Evolutionary conservation across 2,797 vertebrate genomes (phyloP).

Genomic region (Cichlasoma orientale): DNA sequence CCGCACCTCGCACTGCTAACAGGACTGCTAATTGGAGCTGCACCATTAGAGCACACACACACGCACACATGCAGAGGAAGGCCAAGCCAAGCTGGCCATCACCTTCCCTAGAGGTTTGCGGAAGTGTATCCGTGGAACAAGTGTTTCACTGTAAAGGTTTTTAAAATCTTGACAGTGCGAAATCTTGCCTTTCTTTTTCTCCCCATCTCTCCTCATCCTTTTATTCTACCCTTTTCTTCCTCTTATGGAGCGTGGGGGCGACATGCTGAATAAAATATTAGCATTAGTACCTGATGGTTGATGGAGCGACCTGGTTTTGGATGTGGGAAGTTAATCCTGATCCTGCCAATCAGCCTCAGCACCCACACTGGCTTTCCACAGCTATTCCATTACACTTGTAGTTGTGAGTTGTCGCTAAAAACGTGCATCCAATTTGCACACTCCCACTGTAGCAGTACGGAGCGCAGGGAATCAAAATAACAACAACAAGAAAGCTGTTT

Average conservation of each 20-base stretch:
- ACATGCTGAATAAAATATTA: conserved; percentile 52
- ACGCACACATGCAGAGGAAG: not conserved
- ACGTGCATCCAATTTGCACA: conserved; percentile 23
- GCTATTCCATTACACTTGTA: not conserved
- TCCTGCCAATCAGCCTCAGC: not conserved
- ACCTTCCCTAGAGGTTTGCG: not conserved
- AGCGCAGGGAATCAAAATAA: not conserved
- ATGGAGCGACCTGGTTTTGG: conserved; percentile 4
- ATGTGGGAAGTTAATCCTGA: not conserved
- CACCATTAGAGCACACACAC: not conserved
- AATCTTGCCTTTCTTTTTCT: not conserved
- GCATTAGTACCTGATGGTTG: conserved; percentile 3
- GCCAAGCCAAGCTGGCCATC: conserved; percentile 6
- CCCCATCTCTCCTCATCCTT: not conserved
- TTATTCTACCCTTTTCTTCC: not conserved
- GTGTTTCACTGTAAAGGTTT: not conserved
- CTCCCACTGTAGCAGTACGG: not conserved
- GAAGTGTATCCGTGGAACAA: not conserved
- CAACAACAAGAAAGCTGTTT: conserved; percentile 1
- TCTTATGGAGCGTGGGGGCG: not conserved
- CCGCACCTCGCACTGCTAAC: conserved; percentile 51
- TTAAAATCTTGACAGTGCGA: conserved; percentile 17
- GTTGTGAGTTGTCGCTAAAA: conserved; percentile 10
- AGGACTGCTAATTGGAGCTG: conserved; percentile 60
- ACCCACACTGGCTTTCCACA: not conserved